These are phyloP conservation scores for Lipotes vexillifer DNA, from an alignment of 2,113 vertebrate genomes.

Conservation along the genomic window DNA sequence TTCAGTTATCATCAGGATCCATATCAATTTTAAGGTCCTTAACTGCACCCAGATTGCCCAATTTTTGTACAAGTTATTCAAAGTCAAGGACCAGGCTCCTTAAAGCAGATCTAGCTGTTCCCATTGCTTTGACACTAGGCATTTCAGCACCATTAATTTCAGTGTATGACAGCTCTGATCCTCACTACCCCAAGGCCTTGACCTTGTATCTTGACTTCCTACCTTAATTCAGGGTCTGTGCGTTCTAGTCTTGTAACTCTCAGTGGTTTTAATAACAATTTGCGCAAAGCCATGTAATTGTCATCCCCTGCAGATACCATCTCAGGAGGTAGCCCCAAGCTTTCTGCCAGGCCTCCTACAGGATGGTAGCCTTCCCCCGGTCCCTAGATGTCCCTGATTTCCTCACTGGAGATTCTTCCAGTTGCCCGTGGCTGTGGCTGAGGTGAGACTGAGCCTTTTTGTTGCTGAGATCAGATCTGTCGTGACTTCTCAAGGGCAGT, in stretches of 20 bases:
- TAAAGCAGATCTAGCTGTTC: not conserved
- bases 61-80: not conserved
- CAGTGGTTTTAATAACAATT: not conserved
- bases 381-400: not conserved
- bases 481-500: not conserved
- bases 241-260: not conserved
- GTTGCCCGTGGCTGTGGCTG: not conserved
- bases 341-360: not conserved
- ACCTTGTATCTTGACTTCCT: not conserved
- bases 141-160: not conserved
- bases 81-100: not conserved
- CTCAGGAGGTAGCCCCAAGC: not conserved
- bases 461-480: not conserved
- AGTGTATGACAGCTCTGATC: not conserved
- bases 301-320: not conserved
- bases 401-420: not conserved
- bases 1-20: not conserved
- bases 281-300: not conserved
- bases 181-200: not conserved
- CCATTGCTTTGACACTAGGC: not conserved
- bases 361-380: not conserved
- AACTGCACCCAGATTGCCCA: not conserved
- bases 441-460: not conserved
- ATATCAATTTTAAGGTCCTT: not conserved
- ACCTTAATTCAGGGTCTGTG: not conserved